These are phyloP conservation scores for Patagioenas fasciata DNA, from an alignment of 2,113 vertebrate species.

Conservation along the genomic window DNA sequence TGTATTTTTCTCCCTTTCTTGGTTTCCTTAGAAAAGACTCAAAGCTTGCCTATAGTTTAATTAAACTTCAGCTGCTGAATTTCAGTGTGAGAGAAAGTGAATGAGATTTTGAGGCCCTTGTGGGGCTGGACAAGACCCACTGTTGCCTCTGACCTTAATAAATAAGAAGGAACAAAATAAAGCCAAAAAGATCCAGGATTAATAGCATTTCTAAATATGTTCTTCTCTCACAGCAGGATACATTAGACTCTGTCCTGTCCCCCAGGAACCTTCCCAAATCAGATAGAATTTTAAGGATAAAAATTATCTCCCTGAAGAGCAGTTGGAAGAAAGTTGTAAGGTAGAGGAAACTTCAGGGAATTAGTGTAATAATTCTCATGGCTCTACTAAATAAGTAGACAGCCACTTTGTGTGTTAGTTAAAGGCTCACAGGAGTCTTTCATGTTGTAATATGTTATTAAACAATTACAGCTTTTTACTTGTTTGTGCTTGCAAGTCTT, in stretches of 20 bases:
- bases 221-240: neutral
- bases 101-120: neutral
- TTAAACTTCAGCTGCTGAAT: neutral
- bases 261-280: neutral
- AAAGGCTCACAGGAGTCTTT: neutral
- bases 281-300: neutral
- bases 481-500: neutral
- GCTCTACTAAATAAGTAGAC: neutral
- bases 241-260: neutral
- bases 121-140: neutral
- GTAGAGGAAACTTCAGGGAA: neutral
- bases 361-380: neutral
- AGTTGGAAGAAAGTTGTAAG: neutral
- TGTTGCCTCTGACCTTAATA: neutral
- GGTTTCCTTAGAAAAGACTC: neutral
- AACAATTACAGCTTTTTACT: neutral
- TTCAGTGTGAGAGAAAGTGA: neutral
- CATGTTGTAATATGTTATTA: neutral
- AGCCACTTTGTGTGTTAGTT: neutral
- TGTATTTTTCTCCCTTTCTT: neutral
- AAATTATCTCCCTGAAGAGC: neutral
- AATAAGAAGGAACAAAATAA: neutral
- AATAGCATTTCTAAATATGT: neutral
- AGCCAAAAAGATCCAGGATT: neutral
- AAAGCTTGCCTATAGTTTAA: neutral